phyloP scores from a whole-genome alignment of 1,140 invertebrate species.

The Euwallacea similis region DNA sequence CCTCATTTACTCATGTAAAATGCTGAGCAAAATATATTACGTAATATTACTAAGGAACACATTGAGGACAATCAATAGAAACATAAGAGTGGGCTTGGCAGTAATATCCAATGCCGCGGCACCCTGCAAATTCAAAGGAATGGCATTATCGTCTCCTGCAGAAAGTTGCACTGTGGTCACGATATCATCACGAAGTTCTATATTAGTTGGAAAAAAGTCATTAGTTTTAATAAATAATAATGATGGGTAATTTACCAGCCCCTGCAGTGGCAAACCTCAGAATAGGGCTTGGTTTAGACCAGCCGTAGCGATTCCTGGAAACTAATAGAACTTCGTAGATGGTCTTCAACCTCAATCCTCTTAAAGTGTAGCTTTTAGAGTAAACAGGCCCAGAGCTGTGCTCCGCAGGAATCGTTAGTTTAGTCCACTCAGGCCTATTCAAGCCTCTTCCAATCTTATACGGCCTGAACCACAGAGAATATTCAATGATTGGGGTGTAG shows the following conservation, averaged over 20 bases:
- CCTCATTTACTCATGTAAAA: no score
- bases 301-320: slow-evolving; percentile 72
- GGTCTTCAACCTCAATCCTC: slow-evolving; percentile 65
- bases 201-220: slow-evolving; percentile 31
- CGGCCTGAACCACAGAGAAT: slow-evolving; percentile 67
- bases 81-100: no score
- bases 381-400: slow-evolving; percentile 65
- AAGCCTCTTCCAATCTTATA: slow-evolving; percentile 51
- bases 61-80: no score
- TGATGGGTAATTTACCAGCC: slow-evolving; percentile 55
- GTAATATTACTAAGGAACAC: no score
- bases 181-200: slow-evolving; percentile 49
- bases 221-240: slow-evolving; percentile 2
- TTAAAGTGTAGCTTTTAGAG: slow-evolving; percentile 66
- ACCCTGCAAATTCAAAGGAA: slow-evolving; percentile 15
- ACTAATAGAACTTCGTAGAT: slow-evolving; percentile 71
- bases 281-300: slow-evolving; percentile 66
- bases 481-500: slow-evolving; percentile 72
- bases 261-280: slow-evolving; percentile 68
- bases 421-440: slow-evolving; percentile 63
- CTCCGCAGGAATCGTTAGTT: slow-evolving; percentile 69
- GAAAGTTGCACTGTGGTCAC: slow-evolving; percentile 47
- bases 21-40: no score
- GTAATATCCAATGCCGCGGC: background rate
- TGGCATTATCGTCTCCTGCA: slow-evolving; percentile 20